phyloP scores from a whole-genome alignment of 2,888 invertebrate species.

The Lagria hirta region DNA sequence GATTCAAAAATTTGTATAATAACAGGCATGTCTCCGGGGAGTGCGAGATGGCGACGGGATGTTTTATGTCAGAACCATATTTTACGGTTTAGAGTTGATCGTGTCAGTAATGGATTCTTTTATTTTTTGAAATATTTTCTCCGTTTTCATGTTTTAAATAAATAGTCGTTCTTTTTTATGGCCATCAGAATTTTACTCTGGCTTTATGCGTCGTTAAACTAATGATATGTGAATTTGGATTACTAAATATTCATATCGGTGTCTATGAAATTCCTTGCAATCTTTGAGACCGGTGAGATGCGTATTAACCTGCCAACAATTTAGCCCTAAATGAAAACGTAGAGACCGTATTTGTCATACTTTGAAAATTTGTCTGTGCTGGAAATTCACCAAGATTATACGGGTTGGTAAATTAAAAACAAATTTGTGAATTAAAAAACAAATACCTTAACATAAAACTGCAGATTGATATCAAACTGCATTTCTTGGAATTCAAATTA shows the following conservation, averaged over 20 bases:
- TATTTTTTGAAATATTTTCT: slow-evolving; percentile 23
- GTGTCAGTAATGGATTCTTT: slow-evolving; percentile 34
- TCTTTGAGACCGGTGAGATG: not conserved
- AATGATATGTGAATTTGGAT: slow-evolving; percentile 27
- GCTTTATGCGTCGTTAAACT: slow-evolving; percentile 29
- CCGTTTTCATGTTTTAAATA: slow-evolving; percentile 20
- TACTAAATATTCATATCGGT: slow-evolving; percentile 16
- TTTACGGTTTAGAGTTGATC: slow-evolving; percentile 36
- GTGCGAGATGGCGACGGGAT: slow-evolving; percentile 21
- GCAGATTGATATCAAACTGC: too few relatives aligned
- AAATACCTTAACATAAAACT: too few relatives aligned
- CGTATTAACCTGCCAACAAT: not conserved
- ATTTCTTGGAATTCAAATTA: too few relatives aligned
- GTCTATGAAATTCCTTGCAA: slow-evolving; percentile 1
- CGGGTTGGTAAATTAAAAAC: too few relatives aligned
- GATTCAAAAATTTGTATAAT: slow-evolving; percentile 36
- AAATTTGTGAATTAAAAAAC: too few relatives aligned
- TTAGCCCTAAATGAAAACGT: slow-evolving; percentile 2
- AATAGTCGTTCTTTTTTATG: slow-evolving; percentile 22
- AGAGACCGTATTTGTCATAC: not conserved
- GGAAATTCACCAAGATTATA: too few relatives aligned
- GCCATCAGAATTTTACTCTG: slow-evolving; percentile 19
- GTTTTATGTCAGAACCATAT: slow-evolving; percentile 36
- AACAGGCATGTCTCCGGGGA: slow-evolving; percentile 24
- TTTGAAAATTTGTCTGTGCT: too few relatives aligned